Conservation (phyloP, 2,113 vertebrate genomes). For the Pluvianellus socialis region DNA sequence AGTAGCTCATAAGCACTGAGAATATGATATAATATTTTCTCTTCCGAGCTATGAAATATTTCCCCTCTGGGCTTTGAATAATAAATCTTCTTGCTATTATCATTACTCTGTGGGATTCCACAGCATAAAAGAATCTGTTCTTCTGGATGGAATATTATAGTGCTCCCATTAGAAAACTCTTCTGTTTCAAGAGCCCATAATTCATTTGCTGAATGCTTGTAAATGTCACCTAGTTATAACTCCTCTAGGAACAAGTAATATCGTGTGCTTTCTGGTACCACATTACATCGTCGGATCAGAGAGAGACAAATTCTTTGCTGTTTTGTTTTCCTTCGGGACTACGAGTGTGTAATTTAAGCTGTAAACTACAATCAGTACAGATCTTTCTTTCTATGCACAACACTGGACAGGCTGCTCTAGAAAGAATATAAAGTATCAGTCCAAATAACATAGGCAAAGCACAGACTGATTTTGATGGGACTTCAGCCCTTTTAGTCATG, state of each 20-base stretch:
- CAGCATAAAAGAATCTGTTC: neutral
- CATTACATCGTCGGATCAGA: neutral
- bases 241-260: neutral
- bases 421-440: neutral
- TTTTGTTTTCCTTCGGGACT: neutral
- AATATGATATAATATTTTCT: neutral
- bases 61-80: neutral
- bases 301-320: neutral
- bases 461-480: neutral
- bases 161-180: neutral
- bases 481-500: neutral
- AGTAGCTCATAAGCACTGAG: neutral
- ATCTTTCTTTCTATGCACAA: neutral
- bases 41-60: neutral
- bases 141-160: slow-evolving; percentile 4
- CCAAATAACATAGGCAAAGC: neutral
- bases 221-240: slow-evolving; percentile 35
- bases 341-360: neutral
- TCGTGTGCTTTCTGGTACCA: neutral
- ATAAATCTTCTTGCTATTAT: slow-evolving; percentile 12
- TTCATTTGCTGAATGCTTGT: slow-evolving; percentile 32
- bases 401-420: neutral
- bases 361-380: neutral
- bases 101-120: neutral
- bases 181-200: slow-evolving; percentile 26